Base-by-base conservation (phyloP, 2,113 vertebrate species). In the Hiodon tergisus region DNA sequence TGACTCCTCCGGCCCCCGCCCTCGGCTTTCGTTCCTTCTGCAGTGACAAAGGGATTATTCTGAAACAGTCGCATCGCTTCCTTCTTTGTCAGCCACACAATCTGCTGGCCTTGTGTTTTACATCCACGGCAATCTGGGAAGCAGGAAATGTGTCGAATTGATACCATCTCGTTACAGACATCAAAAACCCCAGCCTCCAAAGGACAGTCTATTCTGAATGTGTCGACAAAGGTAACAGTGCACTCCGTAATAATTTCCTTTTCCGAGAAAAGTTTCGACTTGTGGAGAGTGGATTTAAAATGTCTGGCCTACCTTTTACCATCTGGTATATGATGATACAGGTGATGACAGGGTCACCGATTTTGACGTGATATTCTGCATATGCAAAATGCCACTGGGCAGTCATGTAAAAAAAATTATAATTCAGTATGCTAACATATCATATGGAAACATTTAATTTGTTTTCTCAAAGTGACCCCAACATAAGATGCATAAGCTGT, bases 91-190 rank as follows among this genome's bases (percentile, higher is more conserved):
- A 70, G 67, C 17, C 75, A 10, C 14, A 71, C 68, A 71, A 63
- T 78, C 77, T 78, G 73, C 73, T 71, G 8, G 48, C 16, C 67
- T 75, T 50, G 52, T 63, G 54, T 67, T 78, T 75, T 72, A 57
- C 47, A 31, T 31, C 48, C 69, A 54, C 47, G 52, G 51, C 66
- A 65, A 54, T 66, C n/a, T 11, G 52, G 69, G 48, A 72, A 67
- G 53, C 8, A 53, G 6, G 68, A 58, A 67, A 53, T 57, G 52
- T 16, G 31, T 14, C 13, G 52, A 31, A 55, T 71, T 60, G 76
- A 77, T 67, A 52, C 47, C 48, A 77, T 72, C 71, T 77, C 65
- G 59, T 71, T 66, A 58, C 54, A 59, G 71, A 55, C 61, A 66
- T 72, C 53, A 55, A 65, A 61, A 71, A 71, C 14, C 54, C 50